A percentile compares a stretch with the other conserved stretches of the same genome.
phyloP scores from a whole-genome alignment of 2,888 invertebrate species.

The Pollenia labialis region DNA sequence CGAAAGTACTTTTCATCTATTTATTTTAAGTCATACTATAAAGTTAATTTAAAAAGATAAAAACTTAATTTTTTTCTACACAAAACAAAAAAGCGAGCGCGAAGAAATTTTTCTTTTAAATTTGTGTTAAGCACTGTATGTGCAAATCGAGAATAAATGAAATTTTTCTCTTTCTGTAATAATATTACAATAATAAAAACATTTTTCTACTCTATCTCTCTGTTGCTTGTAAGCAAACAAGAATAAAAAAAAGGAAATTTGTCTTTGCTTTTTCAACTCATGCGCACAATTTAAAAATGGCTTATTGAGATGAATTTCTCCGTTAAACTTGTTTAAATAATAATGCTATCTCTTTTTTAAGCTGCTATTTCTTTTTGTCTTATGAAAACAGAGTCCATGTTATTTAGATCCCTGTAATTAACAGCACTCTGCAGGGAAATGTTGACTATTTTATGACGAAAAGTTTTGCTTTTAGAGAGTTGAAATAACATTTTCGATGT shows the following conservation, averaged over 20 bases:
- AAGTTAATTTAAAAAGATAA: slow-evolving; percentile 1
- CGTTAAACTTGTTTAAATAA: slow-evolving; percentile 1
- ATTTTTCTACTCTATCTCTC: not conserved
- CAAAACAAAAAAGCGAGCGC: slow-evolving; percentile 15
- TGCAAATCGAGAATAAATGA: slow-evolving; percentile 1
- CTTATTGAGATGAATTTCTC: slow-evolving; percentile 28
- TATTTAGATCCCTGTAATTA: slow-evolving; percentile 2
- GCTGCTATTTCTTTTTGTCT: slow-evolving; percentile 28
- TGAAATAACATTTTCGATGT: slow-evolving; percentile 48
- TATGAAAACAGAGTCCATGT: not conserved
- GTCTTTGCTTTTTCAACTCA: not conserved
- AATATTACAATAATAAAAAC: not conserved
- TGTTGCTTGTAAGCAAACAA: not conserved
- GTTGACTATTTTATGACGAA: not conserved
- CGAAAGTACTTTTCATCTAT: not conserved
- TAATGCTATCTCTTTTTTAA: not conserved
- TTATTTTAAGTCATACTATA: not conserved
- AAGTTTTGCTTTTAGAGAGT: not conserved
- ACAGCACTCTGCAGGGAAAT: not conserved
- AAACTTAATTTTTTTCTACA: not conserved
- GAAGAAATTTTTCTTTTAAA: slow-evolving; percentile 4
- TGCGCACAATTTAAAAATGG: slow-evolving; percentile 56
- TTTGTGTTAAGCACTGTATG: slow-evolving; percentile 43
- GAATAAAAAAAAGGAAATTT: not conserved
- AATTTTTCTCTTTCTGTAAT: not conserved